A percentile compares a stretch with the other conserved stretches of the same genome.
phyloP scores from a whole-genome alignment of 2,888 invertebrate species.

The Amblyteles armatorius region DNA sequence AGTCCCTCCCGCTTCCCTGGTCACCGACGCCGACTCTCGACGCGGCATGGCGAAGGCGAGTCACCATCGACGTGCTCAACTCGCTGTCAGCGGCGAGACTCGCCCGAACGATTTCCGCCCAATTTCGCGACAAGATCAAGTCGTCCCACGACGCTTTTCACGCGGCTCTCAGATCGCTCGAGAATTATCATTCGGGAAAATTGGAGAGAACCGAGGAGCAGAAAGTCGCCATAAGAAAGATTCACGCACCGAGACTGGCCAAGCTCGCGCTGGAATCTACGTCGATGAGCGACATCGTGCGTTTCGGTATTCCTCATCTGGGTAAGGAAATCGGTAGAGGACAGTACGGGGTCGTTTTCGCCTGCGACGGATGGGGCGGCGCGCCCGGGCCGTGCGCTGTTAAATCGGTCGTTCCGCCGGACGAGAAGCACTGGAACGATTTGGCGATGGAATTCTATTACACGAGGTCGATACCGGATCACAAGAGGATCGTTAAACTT shows the following conservation, averaged over 20 bases:
- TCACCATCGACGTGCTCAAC: slow-evolving; percentile 89
- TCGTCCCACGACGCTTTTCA: slow-evolving; percentile 92
- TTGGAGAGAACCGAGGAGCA: slow-evolving; percentile 93
- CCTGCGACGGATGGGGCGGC: slow-evolving; percentile 91
- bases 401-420: slow-evolving; percentile 95
- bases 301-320: slow-evolving; percentile 90
- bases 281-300: slow-evolving; percentile 91
- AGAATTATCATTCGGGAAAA: slow-evolving; percentile 89
- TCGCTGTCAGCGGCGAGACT: slow-evolving; percentile 90
- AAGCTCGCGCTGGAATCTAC: slow-evolving; percentile 93
- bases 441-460: slow-evolving; percentile 96
- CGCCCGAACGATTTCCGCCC: slow-evolving; percentile 89
- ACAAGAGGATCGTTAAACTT: slow-evolving; percentile 91
- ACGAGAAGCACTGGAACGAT: slow-evolving; percentile 95
- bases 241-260: slow-evolving; percentile 92
- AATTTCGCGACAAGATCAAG: slow-evolving; percentile 92
- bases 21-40: slow-evolving; percentile 85
- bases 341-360: slow-evolving; percentile 95
- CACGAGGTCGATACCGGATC: slow-evolving; percentile 93
- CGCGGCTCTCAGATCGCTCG: slow-evolving; percentile 89
- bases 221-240: slow-evolving; percentile 90
- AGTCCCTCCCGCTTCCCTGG: slow-evolving; percentile 88
- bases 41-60: slow-evolving; percentile 89
- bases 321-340: slow-evolving; percentile 91
- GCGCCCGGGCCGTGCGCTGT: slow-evolving; percentile 92